Conservation (phyloP, 2,113 vertebrate genomes). For the Oostethus manadensis region DNA sequence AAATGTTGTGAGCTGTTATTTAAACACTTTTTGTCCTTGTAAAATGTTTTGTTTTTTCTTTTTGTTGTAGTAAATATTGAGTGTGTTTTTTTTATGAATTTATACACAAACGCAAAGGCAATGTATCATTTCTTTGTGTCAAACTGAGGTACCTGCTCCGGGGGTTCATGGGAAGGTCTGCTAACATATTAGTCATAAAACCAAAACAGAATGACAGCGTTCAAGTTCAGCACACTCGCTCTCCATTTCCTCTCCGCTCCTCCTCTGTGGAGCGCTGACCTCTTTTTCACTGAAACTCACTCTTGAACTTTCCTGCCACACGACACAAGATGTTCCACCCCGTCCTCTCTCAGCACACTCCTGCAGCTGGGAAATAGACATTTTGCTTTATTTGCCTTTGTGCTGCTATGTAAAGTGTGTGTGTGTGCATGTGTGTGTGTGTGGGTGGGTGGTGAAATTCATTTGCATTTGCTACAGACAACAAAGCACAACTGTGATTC, state of each 20-base stretch:
- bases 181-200: not conserved
- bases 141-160: no score
- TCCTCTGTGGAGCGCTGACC: slow-evolving; percentile 39
- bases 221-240: slow-evolving; percentile 1
- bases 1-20: no score
- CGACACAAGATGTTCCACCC: slow-evolving; percentile 7
- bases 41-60: no score
- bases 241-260: slow-evolving; percentile 9
- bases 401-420: slow-evolving; percentile 1
- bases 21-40: no score
- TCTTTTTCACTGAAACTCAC: slow-evolving; percentile 28
- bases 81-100: no score
- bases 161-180: no score
- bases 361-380: no score
- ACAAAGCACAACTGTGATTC: not conserved
- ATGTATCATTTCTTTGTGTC: no score
- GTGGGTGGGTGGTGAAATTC: not conserved
- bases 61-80: no score
- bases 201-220: not conserved
- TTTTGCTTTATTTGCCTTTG: not conserved
- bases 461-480: slow-evolving; percentile 1
- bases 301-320: slow-evolving; percentile 21
- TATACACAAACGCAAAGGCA: no score
- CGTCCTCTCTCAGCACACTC: not conserved
- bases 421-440: no score